Conservation (phyloP, 2,113 vertebrate species). For the Pterocles burchelli region DNA sequence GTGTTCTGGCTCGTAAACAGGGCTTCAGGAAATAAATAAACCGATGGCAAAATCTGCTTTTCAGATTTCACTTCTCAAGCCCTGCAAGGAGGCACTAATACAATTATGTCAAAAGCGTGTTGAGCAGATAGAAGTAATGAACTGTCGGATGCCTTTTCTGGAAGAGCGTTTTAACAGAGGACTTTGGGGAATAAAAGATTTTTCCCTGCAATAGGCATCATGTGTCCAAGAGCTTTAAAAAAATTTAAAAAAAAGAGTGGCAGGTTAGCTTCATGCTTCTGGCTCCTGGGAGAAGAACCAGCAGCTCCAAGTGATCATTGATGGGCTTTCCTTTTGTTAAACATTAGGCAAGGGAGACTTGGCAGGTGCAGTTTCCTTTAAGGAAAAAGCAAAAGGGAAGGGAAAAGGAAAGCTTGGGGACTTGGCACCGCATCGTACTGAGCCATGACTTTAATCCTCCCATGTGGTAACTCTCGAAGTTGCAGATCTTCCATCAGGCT, state of each 20-base stretch:
- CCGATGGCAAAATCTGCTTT: neutral
- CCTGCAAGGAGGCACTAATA: neutral
- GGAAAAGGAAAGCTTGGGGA: neutral
- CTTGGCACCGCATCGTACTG: accelerated
- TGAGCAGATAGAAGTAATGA: slow-evolving; percentile 46
- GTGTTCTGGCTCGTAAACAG: neutral
- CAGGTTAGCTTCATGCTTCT: neutral
- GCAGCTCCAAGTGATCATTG: neutral
- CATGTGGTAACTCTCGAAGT: neutral
- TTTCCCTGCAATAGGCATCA: neutral
- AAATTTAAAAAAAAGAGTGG: neutral
- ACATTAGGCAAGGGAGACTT: neutral
- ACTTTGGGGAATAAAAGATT: neutral
- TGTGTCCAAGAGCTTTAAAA: neutral
- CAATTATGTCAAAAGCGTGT: neutral
- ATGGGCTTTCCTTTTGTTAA: neutral
- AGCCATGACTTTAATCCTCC: neutral
- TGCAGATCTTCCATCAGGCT: neutral
- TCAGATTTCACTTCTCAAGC: neutral
- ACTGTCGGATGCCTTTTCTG: neutral
- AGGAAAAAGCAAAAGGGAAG: neutral
- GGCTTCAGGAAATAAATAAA: neutral
- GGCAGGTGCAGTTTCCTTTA: neutral
- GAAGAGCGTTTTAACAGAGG: slow-evolving; percentile 4
- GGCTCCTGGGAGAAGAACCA: neutral